phyloP scores from a whole-genome alignment of 2,888 invertebrate genomes.

The Cephus runcator region DNA sequence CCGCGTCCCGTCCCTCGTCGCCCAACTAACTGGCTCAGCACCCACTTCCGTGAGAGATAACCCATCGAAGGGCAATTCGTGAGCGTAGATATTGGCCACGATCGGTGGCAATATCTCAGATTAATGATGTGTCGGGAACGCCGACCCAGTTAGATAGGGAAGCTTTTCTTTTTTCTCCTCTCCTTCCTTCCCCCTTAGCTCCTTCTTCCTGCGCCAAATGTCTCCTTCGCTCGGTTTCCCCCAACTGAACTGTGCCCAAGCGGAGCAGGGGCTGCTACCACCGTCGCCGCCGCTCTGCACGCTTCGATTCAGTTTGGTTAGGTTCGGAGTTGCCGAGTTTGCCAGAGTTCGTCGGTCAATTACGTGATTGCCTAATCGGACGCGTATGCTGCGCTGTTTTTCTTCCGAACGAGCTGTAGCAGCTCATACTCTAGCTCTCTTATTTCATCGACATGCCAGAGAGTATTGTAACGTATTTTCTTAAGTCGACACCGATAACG shows the following conservation, averaged over 20 bases:
- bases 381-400: constrained; percentile 1
- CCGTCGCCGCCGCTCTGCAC: neutral
- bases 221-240: neutral
- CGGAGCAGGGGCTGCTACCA: neutral
- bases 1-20: neutral
- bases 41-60: constrained; percentile 5
- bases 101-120: constrained; percentile 8
- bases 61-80: constrained; percentile 15
- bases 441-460: neutral
- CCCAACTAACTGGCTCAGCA: neutral
- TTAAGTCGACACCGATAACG: too few species aligned
- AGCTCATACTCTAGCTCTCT: neutral
- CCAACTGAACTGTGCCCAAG: neutral
- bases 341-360: constrained; percentile 21
- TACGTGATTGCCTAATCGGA: constrained; percentile 14
- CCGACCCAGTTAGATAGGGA: neutral
- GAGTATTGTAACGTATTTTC: neutral
- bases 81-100: constrained; percentile 7
- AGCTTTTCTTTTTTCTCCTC: neutral
- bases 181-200: neutral
- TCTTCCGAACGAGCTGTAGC: neutral
- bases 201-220: neutral
- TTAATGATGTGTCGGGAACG: constrained; percentile 11
- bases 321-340: neutral
- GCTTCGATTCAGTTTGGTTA: neutral